Evolutionary conservation across 2,113 vertebrate genomes (phyloP).

Genomic region (Notechis scutatus): DNA sequence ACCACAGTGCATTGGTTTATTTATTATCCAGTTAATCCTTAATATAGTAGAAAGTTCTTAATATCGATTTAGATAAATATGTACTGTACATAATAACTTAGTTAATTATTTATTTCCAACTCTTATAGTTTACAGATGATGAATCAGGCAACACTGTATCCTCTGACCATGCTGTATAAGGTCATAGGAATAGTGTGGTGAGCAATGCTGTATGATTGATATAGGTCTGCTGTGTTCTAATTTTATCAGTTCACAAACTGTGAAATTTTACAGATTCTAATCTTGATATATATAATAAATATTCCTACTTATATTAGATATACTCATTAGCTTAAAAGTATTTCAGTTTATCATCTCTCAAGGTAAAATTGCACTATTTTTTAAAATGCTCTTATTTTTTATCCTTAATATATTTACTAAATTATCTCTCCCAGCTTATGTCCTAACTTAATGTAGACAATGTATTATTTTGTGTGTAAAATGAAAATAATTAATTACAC

Average conservation of each 20-base stretch:
- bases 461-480: not conserved
- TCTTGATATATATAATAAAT: conserved; percentile 1
- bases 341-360: not conserved
- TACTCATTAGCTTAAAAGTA: accelerated
- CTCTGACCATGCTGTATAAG: conserved; percentile 69
- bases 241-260: not conserved
- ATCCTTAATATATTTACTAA: not conserved
- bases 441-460: not conserved
- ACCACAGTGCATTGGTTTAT: not conserved
- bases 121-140: conserved; percentile 76
- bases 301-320: not conserved
- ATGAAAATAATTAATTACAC: not conserved
- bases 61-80: not conserved
- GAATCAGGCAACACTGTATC: conserved; percentile 76
- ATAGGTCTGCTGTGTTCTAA: not conserved
- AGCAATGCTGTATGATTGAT: conserved; percentile 62
- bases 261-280: not conserved
- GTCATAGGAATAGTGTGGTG: conserved; percentile 83
- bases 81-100: not conserved
- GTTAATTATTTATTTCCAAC: conserved; percentile 45
- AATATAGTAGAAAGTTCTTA: not conserved
- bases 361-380: not conserved
- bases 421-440: not conserved
- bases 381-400: not conserved
- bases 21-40: not conserved